Evolutionary conservation across 2,888 invertebrate genomes (phyloP), one percentile per base, ranked within the genome.

Genomic region (Caenorhabditis imperialis): DNA sequence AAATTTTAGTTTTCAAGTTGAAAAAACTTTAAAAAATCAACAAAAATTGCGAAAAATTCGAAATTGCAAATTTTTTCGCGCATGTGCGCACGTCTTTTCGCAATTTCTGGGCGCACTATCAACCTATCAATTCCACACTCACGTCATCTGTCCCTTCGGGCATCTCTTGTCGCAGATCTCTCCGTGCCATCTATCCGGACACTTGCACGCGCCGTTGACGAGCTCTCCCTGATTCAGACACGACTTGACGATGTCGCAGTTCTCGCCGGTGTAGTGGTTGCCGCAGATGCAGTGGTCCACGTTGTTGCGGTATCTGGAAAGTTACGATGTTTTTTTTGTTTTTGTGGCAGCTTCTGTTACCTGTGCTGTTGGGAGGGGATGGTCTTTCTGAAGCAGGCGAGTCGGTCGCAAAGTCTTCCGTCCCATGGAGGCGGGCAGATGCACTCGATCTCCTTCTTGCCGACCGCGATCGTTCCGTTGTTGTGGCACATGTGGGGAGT

Each of bases 371-470:
- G 71, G n/a, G 57, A 42, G 10, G 51, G 57, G 8, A 76, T 73
- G 5, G 84, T 84, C 73, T 83, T 83, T 45, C 86, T 63, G 83
- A 83, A 86, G 70, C 86, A 86, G 7, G 86, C 86, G 27, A 87
- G 74, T 48, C 86, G 74, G 14, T 86, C 84, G 48, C 86, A 86
- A 58, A 55, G 77, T 3, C 81, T 73, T 10, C 86, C 86, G 63
- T 86, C 86, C 86, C 86, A 86, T 23, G 85, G 85, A 10, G 75
- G 81, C 61, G 76, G 76, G 71, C 86, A 86, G 51, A 81, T 82
- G 71, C 86, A 86, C 53, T 86, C 86, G 50, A 86, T 71, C 42
- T 79, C 77, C 54, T 80, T 79, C 44, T 75, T 75, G 20, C 84
- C 84, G 23, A 86, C 77, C 7, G 86, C 85, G 40, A 86, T 55